Base-by-base conservation (phyloP, 2,888 invertebrate genomes). In the Brassicogethes aeneus region DNA sequence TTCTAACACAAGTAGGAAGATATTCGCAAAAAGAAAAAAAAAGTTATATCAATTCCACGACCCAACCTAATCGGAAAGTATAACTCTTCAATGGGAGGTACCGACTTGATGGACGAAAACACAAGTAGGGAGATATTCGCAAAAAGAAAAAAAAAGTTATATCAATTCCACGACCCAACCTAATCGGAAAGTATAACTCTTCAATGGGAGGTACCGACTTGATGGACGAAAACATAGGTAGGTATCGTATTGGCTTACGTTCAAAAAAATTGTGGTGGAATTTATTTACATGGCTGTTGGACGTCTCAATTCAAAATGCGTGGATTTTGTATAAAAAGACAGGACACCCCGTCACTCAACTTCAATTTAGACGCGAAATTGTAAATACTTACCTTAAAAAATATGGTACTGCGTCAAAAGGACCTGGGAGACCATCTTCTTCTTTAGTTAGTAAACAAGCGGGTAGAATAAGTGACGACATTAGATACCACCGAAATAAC, bases 391-490 rank as follows among this genome's bases (percentile, higher is more conserved):
- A n/a, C n/a, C 36, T 41, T 46, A 49, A 31, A 46, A 51, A 42
- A 37, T 54, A 40, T 47, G 49, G 43, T 50, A 51, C 40, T 33
- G 48, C 17, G 38, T 45, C 16, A 17, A 41, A 42, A 33, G 31
- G 41, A 23, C 29, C 37, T 36, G 48, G 43, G 33, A 36, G 36
- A 33, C 41, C 43, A 8, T 37, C 44, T 36, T 8, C 34, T 15
- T 42, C 42, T 34, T 34, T 14, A 30, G 41, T 31, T 16, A 42
- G 36, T 29, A 31, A 41, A 35, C 37, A 41, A 17, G 10, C 37
- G n/a, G 37, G 34, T 17, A 42, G 42, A 37, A 41, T 45, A 8
- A 39, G 30, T 7, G 40, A 43, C 37, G 43, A 37, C 38, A 16
- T 48, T n/a, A 16, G 42, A 13, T 42, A 48, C 36, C 42, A 48